phyloP scores from a whole-genome alignment of 2,113 vertebrate species.

The Enhydra lutris region DNA sequence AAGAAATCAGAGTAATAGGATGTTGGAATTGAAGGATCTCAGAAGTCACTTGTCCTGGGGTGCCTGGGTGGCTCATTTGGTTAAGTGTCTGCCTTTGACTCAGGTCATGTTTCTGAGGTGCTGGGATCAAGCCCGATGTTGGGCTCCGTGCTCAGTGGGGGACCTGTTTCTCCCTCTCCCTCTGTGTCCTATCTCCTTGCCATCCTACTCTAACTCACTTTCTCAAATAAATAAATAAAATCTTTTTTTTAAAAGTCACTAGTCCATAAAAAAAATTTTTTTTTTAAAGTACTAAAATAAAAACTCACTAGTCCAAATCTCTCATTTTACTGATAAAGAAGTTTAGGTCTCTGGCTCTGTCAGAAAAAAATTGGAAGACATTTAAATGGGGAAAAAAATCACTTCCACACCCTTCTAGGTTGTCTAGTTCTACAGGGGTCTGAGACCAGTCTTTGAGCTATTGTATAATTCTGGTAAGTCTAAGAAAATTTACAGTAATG shows the following conservation, averaged over 20 bases:
- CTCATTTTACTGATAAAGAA: background rate
- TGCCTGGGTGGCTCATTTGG: background rate
- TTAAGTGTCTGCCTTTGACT: background rate
- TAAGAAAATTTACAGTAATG: background rate
- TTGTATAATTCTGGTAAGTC: background rate
- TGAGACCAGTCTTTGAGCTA: background rate
- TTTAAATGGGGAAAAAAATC: background rate
- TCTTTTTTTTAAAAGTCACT: background rate
- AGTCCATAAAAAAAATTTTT: background rate
- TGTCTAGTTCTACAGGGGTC: background rate
- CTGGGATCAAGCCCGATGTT: background rate
- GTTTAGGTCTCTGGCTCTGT: background rate
- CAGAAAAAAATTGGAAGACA: background rate
- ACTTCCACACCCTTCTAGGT: background rate
- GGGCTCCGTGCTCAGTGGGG: background rate
- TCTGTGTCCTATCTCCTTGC: background rate
- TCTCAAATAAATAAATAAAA: background rate
- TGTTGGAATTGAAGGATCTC: background rate
- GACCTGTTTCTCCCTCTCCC: background rate
- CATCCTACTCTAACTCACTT: background rate
- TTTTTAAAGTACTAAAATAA: no score
- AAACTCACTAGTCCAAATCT: background rate
- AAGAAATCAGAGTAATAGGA: background rate
- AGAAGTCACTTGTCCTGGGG: background rate
- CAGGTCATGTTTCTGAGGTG: background rate